Conservation (phyloP, 2,113 vertebrate genomes). For the Percina caprodes region DNA sequence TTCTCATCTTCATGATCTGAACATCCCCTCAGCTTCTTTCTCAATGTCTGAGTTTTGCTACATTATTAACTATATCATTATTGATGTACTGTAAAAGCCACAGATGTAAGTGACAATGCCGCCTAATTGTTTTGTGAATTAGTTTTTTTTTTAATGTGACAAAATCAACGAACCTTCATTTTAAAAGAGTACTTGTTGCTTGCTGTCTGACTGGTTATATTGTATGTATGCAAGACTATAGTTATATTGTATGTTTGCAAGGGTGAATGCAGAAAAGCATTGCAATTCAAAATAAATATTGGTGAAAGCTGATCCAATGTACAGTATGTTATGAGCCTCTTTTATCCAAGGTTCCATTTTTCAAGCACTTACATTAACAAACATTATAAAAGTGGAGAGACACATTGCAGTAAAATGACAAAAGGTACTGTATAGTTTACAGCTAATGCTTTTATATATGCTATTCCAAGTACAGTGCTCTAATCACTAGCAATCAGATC, state of each 20-base stretch:
- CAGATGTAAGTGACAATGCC: slow-evolving; percentile 64
- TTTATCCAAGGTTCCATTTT: too few relatives aligned
- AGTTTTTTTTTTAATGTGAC: slow-evolving; percentile 41
- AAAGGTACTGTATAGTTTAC: background rate
- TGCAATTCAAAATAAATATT: slow-evolving; percentile 69
- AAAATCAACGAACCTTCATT: slow-evolving; percentile 68
- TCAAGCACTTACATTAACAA: too few relatives aligned
- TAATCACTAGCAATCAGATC: background rate
- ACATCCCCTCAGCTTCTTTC: slow-evolving; percentile 38
- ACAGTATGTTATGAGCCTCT: background rate
- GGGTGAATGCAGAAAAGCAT: slow-evolving; percentile 69
- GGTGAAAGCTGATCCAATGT: slow-evolving; percentile 33
- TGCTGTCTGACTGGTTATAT: slow-evolving; percentile 54
- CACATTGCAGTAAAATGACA: background rate
- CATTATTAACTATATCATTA: slow-evolving; percentile 68
- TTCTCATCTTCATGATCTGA: slow-evolving; percentile 31
- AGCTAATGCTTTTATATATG: background rate
- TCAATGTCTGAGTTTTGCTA: slow-evolving; percentile 54
- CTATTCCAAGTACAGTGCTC: background rate
- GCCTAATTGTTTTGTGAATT: slow-evolving; percentile 63
- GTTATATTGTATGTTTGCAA: slow-evolving; percentile 50
- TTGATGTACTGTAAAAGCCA: slow-evolving; percentile 59
- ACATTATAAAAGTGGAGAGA: background rate
- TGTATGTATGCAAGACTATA: slow-evolving; percentile 51
- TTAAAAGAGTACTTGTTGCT: slow-evolving; percentile 66